Evolutionary conservation across 2,797 vertebrate genomes (phyloP), one percentile per base, ranked within the genome.

Genomic region (Atherinosoma microstoma): DNA sequence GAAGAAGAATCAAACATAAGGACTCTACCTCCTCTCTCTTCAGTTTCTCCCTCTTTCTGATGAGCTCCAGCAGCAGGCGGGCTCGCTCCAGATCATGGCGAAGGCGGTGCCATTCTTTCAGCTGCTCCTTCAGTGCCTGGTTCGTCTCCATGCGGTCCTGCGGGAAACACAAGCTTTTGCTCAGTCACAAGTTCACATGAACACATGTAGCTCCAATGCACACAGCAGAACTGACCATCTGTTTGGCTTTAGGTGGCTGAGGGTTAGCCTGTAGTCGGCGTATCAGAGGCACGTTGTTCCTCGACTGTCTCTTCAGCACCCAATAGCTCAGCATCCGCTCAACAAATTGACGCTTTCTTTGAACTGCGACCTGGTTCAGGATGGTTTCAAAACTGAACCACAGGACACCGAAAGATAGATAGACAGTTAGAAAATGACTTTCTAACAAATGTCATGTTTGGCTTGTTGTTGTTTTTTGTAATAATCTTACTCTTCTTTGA

Each of bases 91-190:
- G 94, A 89, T 99, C 97, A 0, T 99, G 98, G 4, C 98, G 95
- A 24, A 99, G 94, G 76, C 98, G 95, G 84, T 99, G 98, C 97
- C 97, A 99, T 74, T 97, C 97, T 83, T 99, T 99, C 62, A 99
- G 85, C 90, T 99, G 97, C 86, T 98, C 97, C 77, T 97, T 98
- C 87, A 98, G 93, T 0, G 94, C 94, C 76, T 95, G 92, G 81
- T 95, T 95, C 60, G 96, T 95, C 89, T 97, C 96, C 56, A 93
- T 89, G 0, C 92, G 94, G 73, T 96, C 95, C 97, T 98, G 80
- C 35, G 22, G 18, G 12, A 58, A 60, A 59, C 16, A 57, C 15
- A 61, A 20, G 13, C 0, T 0, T 38, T 1, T 6, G 1, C 6
- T 73, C 3, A 67, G 47, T 5, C 3, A n/a, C 9, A n/a, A 15